Base-by-base conservation (phyloP, 2,797 vertebrate genomes). In the Phoxinus dragarum region DNA sequence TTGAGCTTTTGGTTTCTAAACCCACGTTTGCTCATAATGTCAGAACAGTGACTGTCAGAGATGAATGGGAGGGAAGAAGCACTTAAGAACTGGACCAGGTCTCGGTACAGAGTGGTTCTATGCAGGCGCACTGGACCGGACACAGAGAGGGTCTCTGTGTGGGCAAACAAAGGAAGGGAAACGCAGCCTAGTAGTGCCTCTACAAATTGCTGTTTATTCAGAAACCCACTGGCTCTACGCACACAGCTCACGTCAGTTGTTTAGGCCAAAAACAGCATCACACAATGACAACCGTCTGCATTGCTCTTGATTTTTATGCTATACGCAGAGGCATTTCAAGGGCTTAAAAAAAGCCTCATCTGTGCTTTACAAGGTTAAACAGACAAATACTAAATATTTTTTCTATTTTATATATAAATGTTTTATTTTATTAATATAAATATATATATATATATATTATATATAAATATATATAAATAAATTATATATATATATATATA, bases 81-180 rank as follows among this genome's bases (percentile, higher is more conserved):
- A 79, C 80, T 59, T 88, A 84, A 76, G 82, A 74, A 80, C 67
- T 6, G 59, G 79, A 64, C 71, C 81, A 86, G 78, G 72, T 88
- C 90, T 84, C 90, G 79, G 83, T 75, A 84, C 82, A 86, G 85
- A 84, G 81, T 86, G 86, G 84, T 82, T 87, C 86, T 72, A 86
- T 81, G 81, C 74, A 17, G 34, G 40, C 78, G 73, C 72, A 69
- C 79, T 36, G 81, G 40, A 84, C 40, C 31, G 47, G 56, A 67
- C 86, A 91, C 88, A 92, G 90, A 92, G 90, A 91, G 86, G 76
- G 76, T 44, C 86, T 84, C 86, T 88, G 92, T 91, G 88, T 87
- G 47, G 12, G 79, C 47, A 64, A 84, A 94, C 89, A 91, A 92
- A 92, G 86, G 68, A 89, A 73, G 69, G 75, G 82, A 89, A 90